phyloP scores from a whole-genome alignment of 2,888 invertebrate species.

The Linnaemya tessellans region DNA sequence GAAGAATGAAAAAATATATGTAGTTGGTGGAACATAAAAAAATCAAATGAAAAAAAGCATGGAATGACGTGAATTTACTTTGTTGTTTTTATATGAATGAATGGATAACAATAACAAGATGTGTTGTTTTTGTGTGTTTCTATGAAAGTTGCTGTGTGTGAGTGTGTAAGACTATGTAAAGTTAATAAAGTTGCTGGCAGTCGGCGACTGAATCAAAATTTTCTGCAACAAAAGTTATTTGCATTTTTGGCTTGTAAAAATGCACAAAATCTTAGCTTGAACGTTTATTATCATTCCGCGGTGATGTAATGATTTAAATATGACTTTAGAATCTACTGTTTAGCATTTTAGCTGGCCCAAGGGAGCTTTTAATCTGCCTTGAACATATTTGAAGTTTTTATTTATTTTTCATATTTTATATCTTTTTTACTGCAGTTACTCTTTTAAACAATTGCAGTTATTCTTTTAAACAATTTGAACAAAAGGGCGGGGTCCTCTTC shows the following conservation, averaged over 20 bases:
- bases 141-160: slow-evolving; percentile 36
- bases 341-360: neutral
- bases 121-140: slow-evolving; percentile 30
- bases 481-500: slow-evolving; percentile 52
- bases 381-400: no score
- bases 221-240: slow-evolving; percentile 4
- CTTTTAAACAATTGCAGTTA: no score
- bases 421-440: no score
- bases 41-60: slow-evolving; percentile 56
- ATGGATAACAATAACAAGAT: slow-evolving; percentile 41
- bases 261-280: no score
- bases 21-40: slow-evolving; percentile 50
- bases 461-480: slow-evolving; percentile 10
- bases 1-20: slow-evolving; percentile 31
- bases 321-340: neutral
- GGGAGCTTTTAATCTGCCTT: no score
- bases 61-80: slow-evolving; percentile 67
- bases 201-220: slow-evolving; percentile 1
- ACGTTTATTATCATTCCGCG: neutral
- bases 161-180: neutral
- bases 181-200: neutral
- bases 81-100: slow-evolving; percentile 49
- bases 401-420: no score
- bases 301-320: neutral
- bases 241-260: neutral